These are phyloP conservation scores for Imbricaverruca yamaguchii DNA, from an alignment of 2,888 invertebrate species.

Conservation along the genomic window DNA sequence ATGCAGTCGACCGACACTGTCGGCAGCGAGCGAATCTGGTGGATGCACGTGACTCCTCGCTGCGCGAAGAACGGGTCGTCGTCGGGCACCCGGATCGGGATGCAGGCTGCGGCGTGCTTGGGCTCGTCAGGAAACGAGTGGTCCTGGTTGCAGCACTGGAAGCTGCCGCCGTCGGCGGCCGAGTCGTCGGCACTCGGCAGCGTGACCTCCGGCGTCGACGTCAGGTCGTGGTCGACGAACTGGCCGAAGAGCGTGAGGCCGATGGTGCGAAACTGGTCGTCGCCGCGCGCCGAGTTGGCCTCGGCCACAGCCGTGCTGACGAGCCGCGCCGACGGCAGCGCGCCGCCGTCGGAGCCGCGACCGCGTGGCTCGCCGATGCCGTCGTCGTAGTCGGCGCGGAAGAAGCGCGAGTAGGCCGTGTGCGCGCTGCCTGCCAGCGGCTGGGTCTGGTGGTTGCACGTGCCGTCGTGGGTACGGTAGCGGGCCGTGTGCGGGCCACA, in stretches of 20 bases:
- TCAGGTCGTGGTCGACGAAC: constrained; percentile 33
- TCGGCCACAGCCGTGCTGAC: not conserved
- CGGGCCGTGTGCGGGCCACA: not conserved
- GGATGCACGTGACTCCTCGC: constrained; percentile 52
- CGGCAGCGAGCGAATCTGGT: constrained; percentile 54
- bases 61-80: constrained; percentile 53
- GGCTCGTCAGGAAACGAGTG: not conserved
- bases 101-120: constrained; percentile 47
- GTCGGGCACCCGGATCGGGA: constrained; percentile 55
- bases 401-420: not conserved
- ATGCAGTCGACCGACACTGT: constrained; percentile 26
- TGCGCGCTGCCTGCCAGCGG: not conserved
- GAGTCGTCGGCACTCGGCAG: not conserved
- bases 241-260: constrained; percentile 32
- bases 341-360: not conserved
- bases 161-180: not conserved
- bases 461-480: constrained; percentile 10
- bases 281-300: not conserved
- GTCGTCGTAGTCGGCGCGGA: not conserved
- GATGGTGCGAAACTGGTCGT: constrained; percentile 25
- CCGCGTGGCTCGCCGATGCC: not conserved
- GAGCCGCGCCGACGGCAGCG: not conserved
- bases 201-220: constrained; percentile 24
- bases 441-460: not conserved
- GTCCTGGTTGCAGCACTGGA: constrained; percentile 5